Percentiles rank a stretch among this genome's conserved stretches.
Evolutionary conservation across 2,113 vertebrate genomes (phyloP).

Genomic region (Pongo pygmaeus): DNA sequence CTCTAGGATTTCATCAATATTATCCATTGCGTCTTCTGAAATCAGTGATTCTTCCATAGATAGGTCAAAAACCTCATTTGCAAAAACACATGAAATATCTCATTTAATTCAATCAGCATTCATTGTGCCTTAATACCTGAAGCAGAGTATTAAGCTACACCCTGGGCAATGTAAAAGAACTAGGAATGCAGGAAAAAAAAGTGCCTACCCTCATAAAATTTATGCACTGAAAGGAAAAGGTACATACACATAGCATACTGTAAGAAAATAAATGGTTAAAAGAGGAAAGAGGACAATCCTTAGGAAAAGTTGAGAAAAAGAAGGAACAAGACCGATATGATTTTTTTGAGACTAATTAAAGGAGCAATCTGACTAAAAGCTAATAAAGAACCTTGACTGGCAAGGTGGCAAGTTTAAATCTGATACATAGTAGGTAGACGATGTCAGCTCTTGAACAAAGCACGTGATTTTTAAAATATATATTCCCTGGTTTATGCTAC

Average conservation of each 20-base stretch:
- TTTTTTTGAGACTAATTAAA: not conserved
- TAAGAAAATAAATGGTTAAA: conserved; percentile 19
- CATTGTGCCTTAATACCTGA: not conserved
- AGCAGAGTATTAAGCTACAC: not conserved
- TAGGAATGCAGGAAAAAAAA: conserved; percentile 4
- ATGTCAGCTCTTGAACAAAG: not conserved
- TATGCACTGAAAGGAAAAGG: not conserved
- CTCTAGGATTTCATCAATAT: conserved; percentile 80
- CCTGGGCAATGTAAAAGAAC: not conserved
- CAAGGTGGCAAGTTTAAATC: not conserved
- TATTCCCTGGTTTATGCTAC: not conserved
- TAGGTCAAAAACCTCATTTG: conserved; percentile 81
- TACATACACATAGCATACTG: not conserved
- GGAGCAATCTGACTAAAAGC: not conserved
- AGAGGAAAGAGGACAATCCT: not conserved
- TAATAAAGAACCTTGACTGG: not conserved
- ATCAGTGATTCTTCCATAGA: conserved; percentile 69
- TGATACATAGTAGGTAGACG: not conserved
- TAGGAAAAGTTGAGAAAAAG: conserved; percentile 2
- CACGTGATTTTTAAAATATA: not conserved
- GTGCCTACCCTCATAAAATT: not conserved
- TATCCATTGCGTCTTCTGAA: conserved; percentile 66
- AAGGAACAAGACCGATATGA: not conserved
- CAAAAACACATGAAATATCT: conserved; percentile 29
- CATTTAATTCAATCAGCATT: conserved; percentile 39